Base-by-base conservation (phyloP, 1,140 invertebrate genomes). In the Scaptomyza graminum region DNA sequence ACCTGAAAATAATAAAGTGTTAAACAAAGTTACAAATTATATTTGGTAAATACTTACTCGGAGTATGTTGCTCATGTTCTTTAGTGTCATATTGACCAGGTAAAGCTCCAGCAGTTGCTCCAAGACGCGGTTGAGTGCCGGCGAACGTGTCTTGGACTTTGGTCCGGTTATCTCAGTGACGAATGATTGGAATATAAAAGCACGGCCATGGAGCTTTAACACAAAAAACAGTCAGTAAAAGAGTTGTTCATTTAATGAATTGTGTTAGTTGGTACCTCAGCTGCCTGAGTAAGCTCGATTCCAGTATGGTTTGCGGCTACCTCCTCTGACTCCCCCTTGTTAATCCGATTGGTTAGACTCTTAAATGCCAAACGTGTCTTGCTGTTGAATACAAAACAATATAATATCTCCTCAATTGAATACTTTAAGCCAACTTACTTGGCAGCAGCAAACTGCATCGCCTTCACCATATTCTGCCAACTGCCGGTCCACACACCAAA, bases 271-370 rank as follows among this genome's bases (percentile, higher is more conserved):
- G n/a, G n/a, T 37, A 90, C 94, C 93, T 96, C 95, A 0, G 96
- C 95, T 51, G 96, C 95, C 59, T 94, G 93, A 4, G 94, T 94
- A 0, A 98, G 92, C 85, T 96, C 95, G 25, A 97, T 95, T 2
- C 96, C 96, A 5, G 95, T 95, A 79, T 94, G 93, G 91, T 98
- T 98, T 95, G 96, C 97, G 0, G 97, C 97, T 76, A 96, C 94
- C 85, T 96, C 96, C 11, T 93, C 93, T 0, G 93, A 91, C 63
- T 93, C 95, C 94, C 65, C 76, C 90, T 51, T 92, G 1, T 62
- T 92, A 46, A 95, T 93, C 47, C 95, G 92, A 22, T 93, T 93
- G 56, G 95, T 93, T 43, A 97, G 94, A 63, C 95, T 94, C 3
- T 94, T 92, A 15, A 94, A 94, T 41, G 95, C 94, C 49, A 93